Conservation (phyloP, 2,113 vertebrate species). For the Cyanocitta stelleri region DNA sequence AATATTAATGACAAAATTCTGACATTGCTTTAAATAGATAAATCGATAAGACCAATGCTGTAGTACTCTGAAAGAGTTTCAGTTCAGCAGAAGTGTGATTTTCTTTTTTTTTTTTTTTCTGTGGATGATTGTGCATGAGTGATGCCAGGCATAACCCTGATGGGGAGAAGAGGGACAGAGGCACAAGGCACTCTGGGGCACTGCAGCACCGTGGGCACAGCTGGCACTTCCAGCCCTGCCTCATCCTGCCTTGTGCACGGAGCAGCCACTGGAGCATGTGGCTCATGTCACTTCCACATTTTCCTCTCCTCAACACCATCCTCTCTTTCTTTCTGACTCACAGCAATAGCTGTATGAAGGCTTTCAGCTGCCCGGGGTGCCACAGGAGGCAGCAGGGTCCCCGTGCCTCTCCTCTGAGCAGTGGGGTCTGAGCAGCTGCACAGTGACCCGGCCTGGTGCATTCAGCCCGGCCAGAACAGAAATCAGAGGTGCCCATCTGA, state of each 20-base stretch:
- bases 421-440: background rate
- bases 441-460: background rate
- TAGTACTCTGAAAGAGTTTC: background rate
- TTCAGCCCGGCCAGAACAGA: background rate
- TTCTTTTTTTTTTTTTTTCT: background rate
- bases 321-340: background rate
- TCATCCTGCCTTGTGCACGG: rapidly evolving
- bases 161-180: rapidly evolving
- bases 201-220: rapidly evolving
- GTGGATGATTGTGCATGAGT: background rate
- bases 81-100: background rate
- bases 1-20: conserved; percentile 57
- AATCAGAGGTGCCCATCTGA: rapidly evolving
- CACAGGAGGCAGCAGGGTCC: background rate
- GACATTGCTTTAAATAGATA: conserved; percentile 23
- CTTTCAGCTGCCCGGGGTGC: background rate
- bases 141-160: background rate
- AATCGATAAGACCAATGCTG: background rate
- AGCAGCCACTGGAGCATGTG: background rate
- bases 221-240: background rate
- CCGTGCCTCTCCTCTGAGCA: background rate
- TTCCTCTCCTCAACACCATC: rapidly evolving
- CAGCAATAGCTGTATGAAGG: background rate
- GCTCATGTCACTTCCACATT: rapidly evolving
- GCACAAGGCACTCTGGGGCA: rapidly evolving